Percentiles rank a stretch among this genome's conserved stretches.
These are phyloP conservation scores for Parus major DNA, from an alignment of 2,113 vertebrate species.

Conservation along the genomic window DNA sequence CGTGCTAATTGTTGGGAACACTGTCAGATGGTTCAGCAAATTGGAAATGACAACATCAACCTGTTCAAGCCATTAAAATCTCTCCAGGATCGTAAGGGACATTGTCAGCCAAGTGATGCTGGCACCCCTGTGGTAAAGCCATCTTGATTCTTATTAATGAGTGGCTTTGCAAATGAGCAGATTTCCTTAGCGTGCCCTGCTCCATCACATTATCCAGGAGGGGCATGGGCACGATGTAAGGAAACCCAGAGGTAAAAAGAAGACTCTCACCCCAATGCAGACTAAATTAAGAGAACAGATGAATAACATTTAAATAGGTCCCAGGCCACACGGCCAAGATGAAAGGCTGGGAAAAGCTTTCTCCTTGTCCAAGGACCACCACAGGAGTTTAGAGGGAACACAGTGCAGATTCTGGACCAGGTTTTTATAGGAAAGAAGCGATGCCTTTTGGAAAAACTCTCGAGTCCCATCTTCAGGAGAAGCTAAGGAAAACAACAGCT, in stretches of 20 bases:
- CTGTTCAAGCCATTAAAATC: conserved; percentile 70
- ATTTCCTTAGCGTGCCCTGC: neutral
- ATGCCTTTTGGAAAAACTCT: neutral
- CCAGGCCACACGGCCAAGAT: neutral
- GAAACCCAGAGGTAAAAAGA: neutral
- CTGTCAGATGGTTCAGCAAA: conserved; percentile 72
- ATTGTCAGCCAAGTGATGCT: conserved; percentile 54
- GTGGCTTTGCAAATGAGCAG: conserved; percentile 56
- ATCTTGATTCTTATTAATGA: conserved; percentile 71
- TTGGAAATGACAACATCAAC: conserved; percentile 79
- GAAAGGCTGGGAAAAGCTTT: neutral
- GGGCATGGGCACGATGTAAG: neutral
- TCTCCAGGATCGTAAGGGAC: conserved; percentile 64
- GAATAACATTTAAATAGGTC: neutral
- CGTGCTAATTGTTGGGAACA: conserved; percentile 74
- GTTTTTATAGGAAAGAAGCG: neutral
- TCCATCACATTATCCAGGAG: conserved; percentile 1
- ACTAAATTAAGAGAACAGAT: neutral
- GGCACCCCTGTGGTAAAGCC: conserved; percentile 62
- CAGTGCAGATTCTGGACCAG: neutral
- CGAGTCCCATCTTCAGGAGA: neutral
- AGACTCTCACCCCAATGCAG: neutral
- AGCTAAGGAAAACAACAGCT: neutral
- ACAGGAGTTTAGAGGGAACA: neutral
- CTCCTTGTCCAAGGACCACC: conserved; percentile 10